Base-by-base conservation (phyloP, 1,140 invertebrate species). In the Calliphora vicina region DNA sequence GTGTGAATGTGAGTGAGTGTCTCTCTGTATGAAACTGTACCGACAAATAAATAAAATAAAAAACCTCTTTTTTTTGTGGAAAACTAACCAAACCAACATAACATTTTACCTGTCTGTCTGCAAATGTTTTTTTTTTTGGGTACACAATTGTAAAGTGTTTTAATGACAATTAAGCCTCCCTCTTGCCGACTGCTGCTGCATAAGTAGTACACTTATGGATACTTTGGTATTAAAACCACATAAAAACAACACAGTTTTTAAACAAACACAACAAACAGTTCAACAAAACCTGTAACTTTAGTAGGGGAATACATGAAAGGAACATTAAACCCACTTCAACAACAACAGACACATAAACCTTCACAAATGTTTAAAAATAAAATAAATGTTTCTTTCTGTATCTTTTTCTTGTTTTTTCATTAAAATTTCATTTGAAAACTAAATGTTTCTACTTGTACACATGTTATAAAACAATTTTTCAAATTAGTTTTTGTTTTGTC, bases 361-460 rank as follows among this genome's bases (percentile, higher is more conserved):
- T n/a, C n/a, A n/a, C n/a, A n/a, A n/a, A 35, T 35, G 35, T 35
- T 35, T 35, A 35, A 35, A 35, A 35, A 35, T 35, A 35, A 35
- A 35, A 35, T 35, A 35, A 8, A 35, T 35, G 35, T 35, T 67
- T 25, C 6, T 67, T 67, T 61, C n/a, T 61, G 50, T n/a, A 43
- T 12, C 42, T 6, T 12, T 12, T 61, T 61, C 6, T 17, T 61
- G 50, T 61, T 61, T 67, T 23, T 20, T 23, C n/a, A 67, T 67
- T 67, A 67, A 67, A 67, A 23, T 67, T 67, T 67, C 61, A 67
- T 67, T 67, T 67, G 61, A 67, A 67, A 67, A 67, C 61, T 67
- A 67, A 67, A 67, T 67, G 61, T 20, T 23, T 67, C 9, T 67
- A 67, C 61, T 57, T 57, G 15, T 67, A 67, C 61, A 67, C 61